These are phyloP conservation scores for Oscheius sp. DNA, from an alignment of 1,140 invertebrate species.

Conservation along the genomic window DNA sequence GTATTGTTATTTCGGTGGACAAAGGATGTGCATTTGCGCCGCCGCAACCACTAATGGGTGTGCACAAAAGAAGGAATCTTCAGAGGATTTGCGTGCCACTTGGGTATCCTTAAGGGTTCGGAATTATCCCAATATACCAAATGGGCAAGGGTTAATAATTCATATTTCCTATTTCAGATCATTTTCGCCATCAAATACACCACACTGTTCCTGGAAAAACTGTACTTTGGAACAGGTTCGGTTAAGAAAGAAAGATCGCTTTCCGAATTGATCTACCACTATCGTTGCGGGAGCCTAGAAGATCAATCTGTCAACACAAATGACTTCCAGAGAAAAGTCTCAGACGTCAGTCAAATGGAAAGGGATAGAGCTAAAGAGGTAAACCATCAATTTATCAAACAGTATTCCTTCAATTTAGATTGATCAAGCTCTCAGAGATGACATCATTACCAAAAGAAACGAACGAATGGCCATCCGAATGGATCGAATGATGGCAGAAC, in stretches of 20 bases:
- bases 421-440: slow-evolving; percentile 15
- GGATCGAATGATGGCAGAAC: neutral
- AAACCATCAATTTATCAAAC: neutral
- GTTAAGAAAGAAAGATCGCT: neutral
- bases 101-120: neutral
- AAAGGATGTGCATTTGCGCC: neutral
- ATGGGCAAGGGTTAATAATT: neutral
- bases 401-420: slow-evolving; percentile 1
- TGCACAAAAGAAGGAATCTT: slow-evolving; percentile 19
- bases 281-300: slow-evolving; percentile 21
- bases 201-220: slow-evolving; percentile 3
- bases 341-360: neutral
- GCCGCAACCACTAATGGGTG: neutral
- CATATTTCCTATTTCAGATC: slow-evolving; percentile 20
- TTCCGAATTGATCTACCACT: slow-evolving; percentile 10
- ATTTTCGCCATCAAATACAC: slow-evolving; percentile 30
- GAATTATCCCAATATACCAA: neutral
- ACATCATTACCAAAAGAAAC: slow-evolving; percentile 23
- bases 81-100: neutral
- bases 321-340: slow-evolving; percentile 2
- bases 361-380: neutral
- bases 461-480: slow-evolving; percentile 28
- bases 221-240: neutral
- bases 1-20: neutral
- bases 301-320: slow-evolving; percentile 1